These are phyloP conservation scores for Upupa epops DNA, from an alignment of 2,113 vertebrate genomes.

Conservation along the genomic window DNA sequence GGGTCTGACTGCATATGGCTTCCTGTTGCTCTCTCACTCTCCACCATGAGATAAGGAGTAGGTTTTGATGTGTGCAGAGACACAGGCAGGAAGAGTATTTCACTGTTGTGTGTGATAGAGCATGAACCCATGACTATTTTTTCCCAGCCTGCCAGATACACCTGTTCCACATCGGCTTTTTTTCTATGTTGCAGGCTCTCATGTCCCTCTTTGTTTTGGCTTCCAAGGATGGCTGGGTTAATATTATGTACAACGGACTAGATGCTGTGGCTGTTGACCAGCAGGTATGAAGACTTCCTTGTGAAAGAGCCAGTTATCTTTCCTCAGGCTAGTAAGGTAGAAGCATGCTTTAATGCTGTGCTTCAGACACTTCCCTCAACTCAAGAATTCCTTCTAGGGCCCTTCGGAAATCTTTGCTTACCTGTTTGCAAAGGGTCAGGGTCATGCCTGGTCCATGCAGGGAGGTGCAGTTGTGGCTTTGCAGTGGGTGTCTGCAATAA, in stretches of 20 bases:
- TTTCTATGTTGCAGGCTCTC: conserved; percentile 83
- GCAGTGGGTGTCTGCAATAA: neutral
- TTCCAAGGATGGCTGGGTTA: conserved; percentile 98
- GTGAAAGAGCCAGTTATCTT: neutral
- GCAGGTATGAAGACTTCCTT: conserved; percentile 77
- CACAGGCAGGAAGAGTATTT: neutral
- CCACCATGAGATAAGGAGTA: neutral
- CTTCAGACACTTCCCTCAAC: neutral
- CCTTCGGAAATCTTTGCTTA: neutral
- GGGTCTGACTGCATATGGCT: neutral
- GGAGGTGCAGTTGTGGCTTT: neutral
- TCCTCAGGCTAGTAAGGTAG: neutral
- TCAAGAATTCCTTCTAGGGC: neutral
- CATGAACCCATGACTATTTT: neutral
- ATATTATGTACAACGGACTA: conserved; percentile 98
- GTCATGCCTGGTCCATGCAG: neutral
- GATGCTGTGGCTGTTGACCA: conserved; percentile 95
- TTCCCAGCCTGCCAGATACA: neutral
- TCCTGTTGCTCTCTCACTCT: neutral
- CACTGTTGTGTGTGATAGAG: neutral
- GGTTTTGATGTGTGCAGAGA: neutral
- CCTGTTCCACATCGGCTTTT: neutral
- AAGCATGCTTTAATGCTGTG: neutral
- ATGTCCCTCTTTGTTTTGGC: conserved; percentile 98
- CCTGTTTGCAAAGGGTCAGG: neutral